Base-by-base conservation (phyloP, 2,113 vertebrate species). In the Leptobrachium leishanense region DNA sequence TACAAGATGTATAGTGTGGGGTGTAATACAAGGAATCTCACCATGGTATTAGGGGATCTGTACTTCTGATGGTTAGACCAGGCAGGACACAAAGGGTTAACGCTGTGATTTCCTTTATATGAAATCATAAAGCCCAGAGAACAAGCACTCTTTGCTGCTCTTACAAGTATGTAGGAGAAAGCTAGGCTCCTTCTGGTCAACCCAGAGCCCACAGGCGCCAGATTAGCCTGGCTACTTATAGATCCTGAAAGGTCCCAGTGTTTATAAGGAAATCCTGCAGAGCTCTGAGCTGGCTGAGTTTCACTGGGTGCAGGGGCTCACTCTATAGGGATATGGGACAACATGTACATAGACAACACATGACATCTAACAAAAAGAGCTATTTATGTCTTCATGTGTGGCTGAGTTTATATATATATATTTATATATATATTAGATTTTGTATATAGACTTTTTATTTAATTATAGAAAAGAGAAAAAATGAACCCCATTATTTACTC, bases 181-280 rank as follows among this genome's bases (percentile, higher is more conserved):
- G 39, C 46, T 72, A 40, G 54, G 77, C 81, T 83, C 68, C 82
- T 79, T 74, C 20, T 13, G 31, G 72, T 82, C 79, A 65, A 80
- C 76, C 2, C 67, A 39, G 72, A 44, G 82, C 83, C 80, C 79
- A 67, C 53, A 71, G 74, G 71, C 41, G 62, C 75, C 75, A 76
- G 65, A 81, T 77, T 10, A 71, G 31, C 82, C 83, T 9, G 41
- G 20, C 0, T 78, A 76, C 79, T 46, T 41, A 40, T 43, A 0
- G 40, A 75, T 87, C 82, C 82, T 80, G 67, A 76, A 78, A 76
- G 69, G 80, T 70, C 82, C 82, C 43, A 69, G 77, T 43, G 70
- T 72, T 84, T 84, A 66, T 75, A 20, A 67, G 54, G 1, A 76
- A 73, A n/a, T 76, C 83, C 82, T 77, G n/a, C 66, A 66, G 67